phyloP scores from a whole-genome alignment of 2,797 vertebrate genomes.

The Brachymystax lenok region DNA sequence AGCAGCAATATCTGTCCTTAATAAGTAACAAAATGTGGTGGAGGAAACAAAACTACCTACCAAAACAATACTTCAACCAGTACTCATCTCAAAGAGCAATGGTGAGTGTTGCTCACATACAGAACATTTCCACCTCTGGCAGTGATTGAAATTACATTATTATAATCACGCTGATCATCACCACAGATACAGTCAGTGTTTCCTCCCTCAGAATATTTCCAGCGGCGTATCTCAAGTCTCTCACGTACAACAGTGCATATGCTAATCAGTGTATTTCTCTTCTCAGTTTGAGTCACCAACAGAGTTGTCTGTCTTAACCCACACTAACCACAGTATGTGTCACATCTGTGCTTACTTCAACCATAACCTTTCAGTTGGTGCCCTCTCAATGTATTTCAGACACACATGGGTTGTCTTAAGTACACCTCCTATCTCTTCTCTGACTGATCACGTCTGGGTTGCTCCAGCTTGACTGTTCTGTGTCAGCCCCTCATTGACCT shows the following conservation, averaged over 20 bases:
- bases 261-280: conserved; percentile 61
- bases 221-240: conserved; percentile 46
- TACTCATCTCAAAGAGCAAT: not conserved
- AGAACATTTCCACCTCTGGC: not conserved
- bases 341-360: conserved; percentile 59
- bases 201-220: conserved; percentile 66
- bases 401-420: conserved; percentile 15
- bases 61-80: not conserved
- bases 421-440: not conserved
- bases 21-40: no score
- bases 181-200: conserved; percentile 19
- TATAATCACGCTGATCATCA: not conserved
- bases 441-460: not conserved
- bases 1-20: not conserved
- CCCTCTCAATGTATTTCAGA: conserved; percentile 28
- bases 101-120: not conserved
- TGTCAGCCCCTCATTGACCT: not conserved
- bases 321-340: conserved; percentile 70
- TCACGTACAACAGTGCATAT: conserved; percentile 30
- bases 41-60: not conserved
- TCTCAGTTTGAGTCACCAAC: conserved; percentile 69
- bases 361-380: conserved; percentile 67
- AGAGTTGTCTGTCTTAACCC: conserved; percentile 59
- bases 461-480: not conserved
- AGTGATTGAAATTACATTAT: conserved; percentile 3